Conservation (phyloP, 2,113 vertebrate species). For the Rynchops niger region DNA sequence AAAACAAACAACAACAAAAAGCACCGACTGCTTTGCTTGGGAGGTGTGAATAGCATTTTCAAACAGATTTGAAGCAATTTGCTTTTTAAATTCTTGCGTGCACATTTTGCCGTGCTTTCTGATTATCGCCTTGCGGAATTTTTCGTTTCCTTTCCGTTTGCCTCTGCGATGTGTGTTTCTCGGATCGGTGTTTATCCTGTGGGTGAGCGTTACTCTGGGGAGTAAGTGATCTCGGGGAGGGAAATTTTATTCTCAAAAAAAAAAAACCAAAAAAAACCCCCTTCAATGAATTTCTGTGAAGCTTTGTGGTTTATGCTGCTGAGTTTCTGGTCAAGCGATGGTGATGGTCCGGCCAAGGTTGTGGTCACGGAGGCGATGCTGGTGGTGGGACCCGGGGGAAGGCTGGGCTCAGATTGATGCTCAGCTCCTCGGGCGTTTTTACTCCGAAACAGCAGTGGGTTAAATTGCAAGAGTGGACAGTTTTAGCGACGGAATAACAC, state of each 20-base stretch:
- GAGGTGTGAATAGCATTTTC: conserved; percentile 1
- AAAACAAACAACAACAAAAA: not conserved
- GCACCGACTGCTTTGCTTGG: not conserved
- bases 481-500: not conserved
- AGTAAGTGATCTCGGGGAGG: not conserved
- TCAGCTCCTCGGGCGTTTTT: rapidly evolving
- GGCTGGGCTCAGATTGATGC: not conserved
- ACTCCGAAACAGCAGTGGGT: not conserved
- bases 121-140: not conserved
- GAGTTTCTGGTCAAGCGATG: not conserved
- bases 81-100: not conserved
- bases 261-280: too few relatives aligned
- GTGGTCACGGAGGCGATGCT: not conserved
- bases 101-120: not conserved
- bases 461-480: not conserved
- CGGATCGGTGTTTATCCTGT: not conserved
- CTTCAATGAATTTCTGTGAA: rapidly evolving
- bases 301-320: not conserved
- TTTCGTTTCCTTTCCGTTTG: rapidly evolving
- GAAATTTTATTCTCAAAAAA: not conserved
- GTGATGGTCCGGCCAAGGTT: not conserved
- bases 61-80: not conserved
- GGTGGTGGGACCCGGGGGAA: not conserved
- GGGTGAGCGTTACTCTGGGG: rapidly evolving
- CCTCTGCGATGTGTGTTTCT: not conserved